Evolutionary conservation across 2,888 invertebrate species (phyloP), one percentile per base, ranked within the genome.

Genomic region (Abrostola tripartita): DNA sequence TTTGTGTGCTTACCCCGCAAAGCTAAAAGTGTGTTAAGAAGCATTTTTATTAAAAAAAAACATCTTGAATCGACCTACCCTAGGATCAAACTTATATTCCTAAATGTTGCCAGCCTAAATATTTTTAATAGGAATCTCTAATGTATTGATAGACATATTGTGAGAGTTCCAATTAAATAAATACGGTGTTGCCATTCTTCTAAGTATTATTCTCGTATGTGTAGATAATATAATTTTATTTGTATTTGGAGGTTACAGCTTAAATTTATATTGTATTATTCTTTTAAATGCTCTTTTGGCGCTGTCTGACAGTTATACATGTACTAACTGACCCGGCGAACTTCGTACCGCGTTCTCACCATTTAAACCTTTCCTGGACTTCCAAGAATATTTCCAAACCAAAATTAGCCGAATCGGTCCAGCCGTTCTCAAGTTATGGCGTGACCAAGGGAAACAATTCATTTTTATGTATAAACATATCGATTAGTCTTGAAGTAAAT

Each of bases 81-180:
- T 47, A 47, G 9, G 9, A 14, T 47, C 44, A 10, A 8, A 47
- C 24, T 14, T 44, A 44, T 47, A 47, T 47, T 47, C 9, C 40
- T 35, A 55, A 59, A 57, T 66, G 47, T 80, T 82, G 79, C 82
- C 77, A 78, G 67, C 70, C 47, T 68, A 70, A 68, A 63, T 73
- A 72, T 70, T 68, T 53, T 55, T 60, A 36, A 65, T 62, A 47
- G 64, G 63, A 70, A 76, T 73, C 67, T 76, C 70, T 61, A 24
- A 68, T 50, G 62, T 56, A 47, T 70, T 63, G 5, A 52, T 52
- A 44, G 63, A 56, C 37, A 72, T 41, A 52, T 42, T 47, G 42
- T 52, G 64, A 67, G 63, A 40, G 24, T 73, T 73, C 65, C 70
- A 51, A 57, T 68, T 37, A 58, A 70, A 66, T 54, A 47, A 37